Base-by-base conservation (phyloP, 2,888 invertebrate species). In the Dorcus hopei region DNA sequence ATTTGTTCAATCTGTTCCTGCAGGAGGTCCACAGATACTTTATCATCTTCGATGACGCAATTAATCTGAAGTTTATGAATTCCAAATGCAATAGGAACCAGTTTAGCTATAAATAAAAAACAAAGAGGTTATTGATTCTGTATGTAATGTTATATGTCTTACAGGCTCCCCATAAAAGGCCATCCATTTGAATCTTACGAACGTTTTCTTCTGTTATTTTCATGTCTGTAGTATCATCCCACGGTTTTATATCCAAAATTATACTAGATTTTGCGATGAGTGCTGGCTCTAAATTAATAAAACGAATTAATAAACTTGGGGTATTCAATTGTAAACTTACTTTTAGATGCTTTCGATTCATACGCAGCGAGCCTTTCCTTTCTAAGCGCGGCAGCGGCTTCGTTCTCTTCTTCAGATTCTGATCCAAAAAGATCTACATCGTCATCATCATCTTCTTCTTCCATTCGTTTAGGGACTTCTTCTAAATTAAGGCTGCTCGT, bases 11-110 rank as follows among this genome's bases (percentile, higher is more conserved):
- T 90, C 77, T 89, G 85, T 79, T 97, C 97, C 68, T 88, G 90
- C 38, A 96, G 82, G 86, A 87, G 88, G 76, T 94, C 94, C 50
- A 93, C 83, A 40, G 93, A 93, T 16, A 97, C 91, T 80, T 95
- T 95, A n/a, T 95, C 96, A 78, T 97, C 97, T 81, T 95, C 96
- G 40, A 97, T 92, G 47, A 96, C 95, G 78, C 91, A 91, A 38
- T 88, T 88, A 69, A 97, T 95, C 79, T 93, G 93, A 56, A 97
- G 82, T 77, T 97, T 97, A 69, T 90, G 85, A 69, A 97, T 95
- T 55, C 96, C 95, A 80, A 89, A 97, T 4, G 93, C 96, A 41
- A 97, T 83, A 33, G 95, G 94, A 7, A 95, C 92, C 54, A 95
- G 80, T 84, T 95, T 94, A 2, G 92, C 89, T 85, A 3, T 19